Conservation (phyloP, 1,140 invertebrate genomes). For the Cardiocondyla obscurior region DNA sequence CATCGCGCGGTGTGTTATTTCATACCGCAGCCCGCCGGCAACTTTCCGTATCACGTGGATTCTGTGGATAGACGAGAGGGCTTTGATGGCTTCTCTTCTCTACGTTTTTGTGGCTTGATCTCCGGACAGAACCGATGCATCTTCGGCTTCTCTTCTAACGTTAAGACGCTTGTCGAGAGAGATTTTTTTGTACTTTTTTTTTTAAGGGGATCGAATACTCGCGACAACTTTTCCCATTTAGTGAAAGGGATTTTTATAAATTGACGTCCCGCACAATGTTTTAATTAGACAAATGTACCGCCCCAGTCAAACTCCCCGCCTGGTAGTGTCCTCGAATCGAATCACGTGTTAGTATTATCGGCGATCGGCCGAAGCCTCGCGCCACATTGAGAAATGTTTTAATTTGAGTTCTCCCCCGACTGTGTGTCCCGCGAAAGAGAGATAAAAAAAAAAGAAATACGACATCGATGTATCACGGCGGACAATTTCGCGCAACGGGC, state of each 20-base stretch:
- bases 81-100: conserved; percentile 59
- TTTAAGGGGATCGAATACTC: conserved; percentile 28
- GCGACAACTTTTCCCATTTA: not conserved
- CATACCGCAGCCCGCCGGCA: conserved; percentile 56
- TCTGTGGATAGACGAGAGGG: conserved; percentile 43
- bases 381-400: not conserved
- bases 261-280: not conserved
- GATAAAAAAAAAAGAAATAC: not conserved
- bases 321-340: too few relatives aligned
- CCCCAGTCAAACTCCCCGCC: too few relatives aligned
- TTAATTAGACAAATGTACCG: too few relatives aligned
- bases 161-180: conserved; percentile 12
- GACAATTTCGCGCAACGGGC: conserved; percentile 16
- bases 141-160: not conserved
- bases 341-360: too few relatives aligned
- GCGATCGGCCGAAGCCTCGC: too few relatives aligned
- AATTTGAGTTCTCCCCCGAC: not conserved
- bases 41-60: conserved; percentile 60
- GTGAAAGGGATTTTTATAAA: conserved; percentile 4
- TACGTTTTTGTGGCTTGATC: conserved; percentile 35
- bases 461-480: not conserved
- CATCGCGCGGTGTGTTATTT: conserved; percentile 65
- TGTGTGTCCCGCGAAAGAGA: not conserved
- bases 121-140: conserved; percentile 9
- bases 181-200: not conserved